These are phyloP conservation scores for Argyrosomus japonicus DNA, from an alignment of 2,113 vertebrate genomes.

Conservation along the genomic window DNA sequence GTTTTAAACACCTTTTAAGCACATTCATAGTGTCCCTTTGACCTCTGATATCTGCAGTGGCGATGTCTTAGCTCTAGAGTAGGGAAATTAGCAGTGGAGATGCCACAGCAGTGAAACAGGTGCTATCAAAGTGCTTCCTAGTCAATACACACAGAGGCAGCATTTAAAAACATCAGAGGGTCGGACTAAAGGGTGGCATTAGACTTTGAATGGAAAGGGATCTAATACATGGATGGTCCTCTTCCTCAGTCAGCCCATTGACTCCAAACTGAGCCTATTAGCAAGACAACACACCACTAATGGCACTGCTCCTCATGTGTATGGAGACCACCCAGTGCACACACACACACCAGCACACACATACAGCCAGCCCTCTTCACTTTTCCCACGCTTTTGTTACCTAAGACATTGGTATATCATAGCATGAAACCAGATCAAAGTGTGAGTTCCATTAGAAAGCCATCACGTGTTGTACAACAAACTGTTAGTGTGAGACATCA, in stretches of 20 bases:
- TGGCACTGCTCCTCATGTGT: constrained; percentile 76
- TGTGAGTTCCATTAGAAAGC: constrained; percentile 43
- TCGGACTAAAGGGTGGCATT: constrained; percentile 75
- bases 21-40: background rate
- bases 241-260: constrained; percentile 83
- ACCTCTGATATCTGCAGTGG: background rate
- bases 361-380: constrained; percentile 50
- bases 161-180: constrained; percentile 83
- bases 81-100: constrained; percentile 28
- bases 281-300: constrained; percentile 87
- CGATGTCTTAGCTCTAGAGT: background rate
- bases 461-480: constrained; percentile 13
- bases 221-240: constrained; percentile 83
- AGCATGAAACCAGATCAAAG: constrained; percentile 64
- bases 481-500: background rate
- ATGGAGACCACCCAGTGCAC: constrained; percentile 77
- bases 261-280: constrained; percentile 86
- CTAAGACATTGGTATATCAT: constrained; percentile 59
- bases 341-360: constrained; percentile 67
- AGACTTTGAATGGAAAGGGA: constrained; percentile 86
- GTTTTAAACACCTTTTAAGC: background rate
- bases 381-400: constrained; percentile 76
- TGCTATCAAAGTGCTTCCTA: constrained; percentile 78
- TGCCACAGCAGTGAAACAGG: constrained; percentile 72
- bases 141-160: constrained; percentile 81